Percentiles rank a stretch among this genome's conserved stretches.
Conservation (phyloP, 2,888 invertebrate genomes). For the Pyrrhosoma nymphula region DNA sequence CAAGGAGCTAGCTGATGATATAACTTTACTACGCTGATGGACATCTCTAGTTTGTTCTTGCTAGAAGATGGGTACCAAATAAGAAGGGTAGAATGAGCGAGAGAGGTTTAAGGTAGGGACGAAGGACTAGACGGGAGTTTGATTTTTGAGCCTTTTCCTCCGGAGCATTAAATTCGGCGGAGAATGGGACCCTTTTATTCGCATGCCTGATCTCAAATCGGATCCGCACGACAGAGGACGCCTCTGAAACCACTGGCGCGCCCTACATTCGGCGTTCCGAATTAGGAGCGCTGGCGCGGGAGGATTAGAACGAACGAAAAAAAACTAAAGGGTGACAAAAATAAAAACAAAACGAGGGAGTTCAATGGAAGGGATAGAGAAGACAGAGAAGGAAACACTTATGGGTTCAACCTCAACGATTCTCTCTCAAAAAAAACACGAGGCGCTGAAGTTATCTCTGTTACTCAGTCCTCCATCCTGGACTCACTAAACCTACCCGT, state of each 20-base stretch:
- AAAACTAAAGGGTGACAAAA: not conserved
- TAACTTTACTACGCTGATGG: no score
- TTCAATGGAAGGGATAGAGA: not conserved
- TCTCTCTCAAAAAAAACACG: not conserved
- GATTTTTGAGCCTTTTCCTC: constrained; percentile 6
- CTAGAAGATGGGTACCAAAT: no score
- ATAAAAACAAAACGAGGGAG: not conserved
- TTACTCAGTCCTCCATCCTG: not conserved
- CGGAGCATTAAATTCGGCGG: not conserved
- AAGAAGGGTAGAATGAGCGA: no score
- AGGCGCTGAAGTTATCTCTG: not conserved
- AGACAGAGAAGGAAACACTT: not conserved
- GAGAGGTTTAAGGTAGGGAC: no score
- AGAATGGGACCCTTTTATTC: not conserved
- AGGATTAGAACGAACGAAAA: not conserved
- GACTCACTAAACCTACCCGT: not conserved
- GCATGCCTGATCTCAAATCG: constrained; percentile 16
- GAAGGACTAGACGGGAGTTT: not conserved
- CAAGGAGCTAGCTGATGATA: no score
- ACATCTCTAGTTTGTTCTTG: no score
- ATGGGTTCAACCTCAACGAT: constrained; percentile 3
- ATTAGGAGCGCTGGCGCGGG: not conserved
- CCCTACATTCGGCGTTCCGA: constrained; percentile 5
- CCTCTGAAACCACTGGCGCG: constrained; percentile 3
- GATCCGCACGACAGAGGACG: not conserved